A percentile compares a stretch with the other conserved stretches of the same genome.
phyloP scores from a whole-genome alignment of 2,888 invertebrate species.

The Machimus rusticus region DNA sequence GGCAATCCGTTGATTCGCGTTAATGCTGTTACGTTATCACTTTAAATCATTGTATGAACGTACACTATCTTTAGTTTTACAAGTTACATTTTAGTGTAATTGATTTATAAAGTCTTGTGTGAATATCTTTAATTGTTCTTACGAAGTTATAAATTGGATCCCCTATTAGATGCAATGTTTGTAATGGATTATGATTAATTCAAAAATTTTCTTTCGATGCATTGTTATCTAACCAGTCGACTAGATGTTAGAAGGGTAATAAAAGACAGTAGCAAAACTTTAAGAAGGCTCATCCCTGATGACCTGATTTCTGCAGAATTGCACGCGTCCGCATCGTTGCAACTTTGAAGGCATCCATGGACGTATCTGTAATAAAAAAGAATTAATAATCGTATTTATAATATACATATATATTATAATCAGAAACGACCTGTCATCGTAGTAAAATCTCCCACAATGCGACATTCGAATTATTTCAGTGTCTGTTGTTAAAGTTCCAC shows the following conservation, averaged over 20 bases:
- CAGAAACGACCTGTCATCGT: constrained; percentile 74
- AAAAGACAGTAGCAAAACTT: not conserved
- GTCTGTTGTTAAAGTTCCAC: constrained; percentile 93
- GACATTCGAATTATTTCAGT: constrained; percentile 96
- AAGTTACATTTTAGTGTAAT: not conserved
- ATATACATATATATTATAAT: constrained; percentile 39
- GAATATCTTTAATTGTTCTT: constrained; percentile 12
- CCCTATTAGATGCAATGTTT: not conserved
- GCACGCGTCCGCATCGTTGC: constrained; percentile 92
- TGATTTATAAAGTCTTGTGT: constrained; percentile 12
- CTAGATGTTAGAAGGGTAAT: not conserved
- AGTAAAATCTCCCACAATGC: constrained; percentile 95
- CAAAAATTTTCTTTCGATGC: not conserved
- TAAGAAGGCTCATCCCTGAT: not conserved
- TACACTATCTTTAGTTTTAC: not conserved
- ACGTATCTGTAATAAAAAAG: constrained; percentile 71
- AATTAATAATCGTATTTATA: not conserved
- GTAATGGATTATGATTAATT: not conserved
- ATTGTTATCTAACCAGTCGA: constrained; percentile 41
- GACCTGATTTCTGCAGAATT: constrained; percentile 64
- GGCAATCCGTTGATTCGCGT: not conserved
- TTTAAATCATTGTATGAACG: not conserved
- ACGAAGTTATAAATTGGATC: not conserved
- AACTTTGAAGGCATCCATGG: constrained; percentile 92
- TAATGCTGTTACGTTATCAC: not conserved